phyloP scores from a whole-genome alignment of 2,113 vertebrate species.

The Isichthys henryi region DNA sequence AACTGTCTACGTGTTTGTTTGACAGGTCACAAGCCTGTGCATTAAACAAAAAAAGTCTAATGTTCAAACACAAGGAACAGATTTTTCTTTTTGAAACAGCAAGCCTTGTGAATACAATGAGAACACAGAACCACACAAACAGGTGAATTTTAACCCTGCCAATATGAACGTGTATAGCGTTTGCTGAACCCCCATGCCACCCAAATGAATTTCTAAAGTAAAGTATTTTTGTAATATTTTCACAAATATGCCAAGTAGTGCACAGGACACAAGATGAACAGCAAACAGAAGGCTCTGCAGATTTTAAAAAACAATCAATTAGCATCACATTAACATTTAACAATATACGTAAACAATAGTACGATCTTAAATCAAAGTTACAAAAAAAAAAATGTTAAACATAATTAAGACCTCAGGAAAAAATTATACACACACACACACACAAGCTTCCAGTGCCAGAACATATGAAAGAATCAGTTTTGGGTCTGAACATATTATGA shows the following conservation, averaged over 20 bases:
- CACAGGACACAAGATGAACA: neutral
- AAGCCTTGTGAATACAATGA: too few species aligned
- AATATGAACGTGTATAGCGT: neutral
- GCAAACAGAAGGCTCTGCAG: neutral
- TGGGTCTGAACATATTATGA: neutral
- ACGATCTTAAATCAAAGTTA: neutral
- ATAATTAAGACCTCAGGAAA: neutral
- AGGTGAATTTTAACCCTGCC: neutral
- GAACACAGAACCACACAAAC: neutral
- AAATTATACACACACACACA: neutral
- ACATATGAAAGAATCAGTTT: neutral
- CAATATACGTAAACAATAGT: neutral
- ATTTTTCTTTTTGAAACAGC: too few species aligned
- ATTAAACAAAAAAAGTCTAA: neutral
- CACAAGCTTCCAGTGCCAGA: neutral
- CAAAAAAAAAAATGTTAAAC: neutral
- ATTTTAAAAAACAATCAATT: neutral
- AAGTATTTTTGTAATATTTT: neutral
- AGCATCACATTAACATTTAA: neutral
- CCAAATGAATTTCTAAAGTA: neutral
- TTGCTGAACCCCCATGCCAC: neutral
- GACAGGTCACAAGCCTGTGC: neutral
- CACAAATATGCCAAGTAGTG: neutral
- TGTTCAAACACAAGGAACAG: neutral
- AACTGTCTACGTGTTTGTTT: neutral